A percentile compares a stretch with the other conserved stretches of the same genome.
These are phyloP conservation scores for Ophiodon elongatus DNA, from an alignment of 2,113 vertebrate genomes.

Conservation along the genomic window DNA sequence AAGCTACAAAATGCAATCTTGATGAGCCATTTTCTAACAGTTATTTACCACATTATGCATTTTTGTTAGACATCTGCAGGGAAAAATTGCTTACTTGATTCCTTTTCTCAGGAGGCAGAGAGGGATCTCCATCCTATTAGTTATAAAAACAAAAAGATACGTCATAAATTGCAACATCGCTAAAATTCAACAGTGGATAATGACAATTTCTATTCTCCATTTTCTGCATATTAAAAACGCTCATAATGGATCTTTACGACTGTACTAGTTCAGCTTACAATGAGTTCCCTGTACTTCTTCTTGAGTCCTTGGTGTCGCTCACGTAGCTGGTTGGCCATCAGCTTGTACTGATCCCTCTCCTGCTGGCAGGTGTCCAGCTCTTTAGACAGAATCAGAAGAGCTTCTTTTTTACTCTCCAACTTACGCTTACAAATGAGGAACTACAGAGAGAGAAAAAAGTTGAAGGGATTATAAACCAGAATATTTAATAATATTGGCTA, in stretches of 20 bases:
- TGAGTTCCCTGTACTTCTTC: constrained; percentile 95
- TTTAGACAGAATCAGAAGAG: constrained; percentile 95
- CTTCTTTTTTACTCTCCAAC: constrained; percentile 97
- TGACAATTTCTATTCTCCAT: neutral
- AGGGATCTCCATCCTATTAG: constrained; percentile 94
- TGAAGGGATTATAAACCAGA: neutral
- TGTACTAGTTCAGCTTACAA: constrained; percentile 79
- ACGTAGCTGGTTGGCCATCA: constrained; percentile 97
- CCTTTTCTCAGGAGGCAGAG: constrained; percentile 95
- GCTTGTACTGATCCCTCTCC: constrained; percentile 96
- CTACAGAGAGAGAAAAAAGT: constrained; percentile 64
- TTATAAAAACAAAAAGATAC: constrained; percentile 23
- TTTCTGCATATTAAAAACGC: neutral
- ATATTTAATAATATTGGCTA: neutral
- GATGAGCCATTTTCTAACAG: neutral
- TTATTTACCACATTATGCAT: neutral
- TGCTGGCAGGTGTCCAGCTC: constrained; percentile 97
- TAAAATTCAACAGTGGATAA: neutral
- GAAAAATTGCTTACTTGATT: constrained; percentile 89
- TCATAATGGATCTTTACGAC: neutral
- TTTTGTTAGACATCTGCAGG: neutral
- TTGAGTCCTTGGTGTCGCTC: constrained; percentile 95
- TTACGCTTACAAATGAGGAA: constrained; percentile 95
- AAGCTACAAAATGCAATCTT: neutral
- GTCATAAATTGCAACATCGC: neutral